phyloP scores from a whole-genome alignment of 2,888 invertebrate species.

The Rosalia funebris region DNA sequence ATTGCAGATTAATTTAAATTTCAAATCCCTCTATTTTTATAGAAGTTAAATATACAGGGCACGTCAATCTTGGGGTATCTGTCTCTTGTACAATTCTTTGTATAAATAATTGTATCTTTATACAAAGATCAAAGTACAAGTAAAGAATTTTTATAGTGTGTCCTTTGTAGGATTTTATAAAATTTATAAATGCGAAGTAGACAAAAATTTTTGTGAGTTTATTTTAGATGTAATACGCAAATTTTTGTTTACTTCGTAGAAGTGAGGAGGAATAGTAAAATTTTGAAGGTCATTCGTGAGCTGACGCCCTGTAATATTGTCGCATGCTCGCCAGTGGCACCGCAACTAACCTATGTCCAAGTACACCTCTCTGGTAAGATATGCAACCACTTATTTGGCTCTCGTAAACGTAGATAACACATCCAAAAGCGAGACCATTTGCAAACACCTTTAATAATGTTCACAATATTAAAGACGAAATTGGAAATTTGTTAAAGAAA shows the following conservation, averaged over 20 bases:
- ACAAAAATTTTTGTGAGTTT: not conserved
- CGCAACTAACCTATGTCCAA: constrained; percentile 69
- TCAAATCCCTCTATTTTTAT: no score
- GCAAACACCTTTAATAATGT: no score
- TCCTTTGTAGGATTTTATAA: no score
- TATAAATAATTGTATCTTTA: no score
- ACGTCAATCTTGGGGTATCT: no score
- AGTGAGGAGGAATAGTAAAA: constrained; percentile 41
- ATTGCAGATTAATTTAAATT: no score
- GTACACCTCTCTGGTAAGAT: constrained; percentile 70
- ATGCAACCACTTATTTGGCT: constrained; percentile 12
- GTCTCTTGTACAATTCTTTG: no score
- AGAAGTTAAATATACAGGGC: no score
- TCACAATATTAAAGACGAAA: no score
- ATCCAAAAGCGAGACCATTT: constrained; percentile 1
- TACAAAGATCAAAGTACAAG: no score
- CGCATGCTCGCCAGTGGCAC: constrained; percentile 65
- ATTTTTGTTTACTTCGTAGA: constrained; percentile 44
- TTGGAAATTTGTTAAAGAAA: no score
- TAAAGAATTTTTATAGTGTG: no score
- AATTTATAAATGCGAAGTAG: not conserved
- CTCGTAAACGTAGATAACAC: not conserved
- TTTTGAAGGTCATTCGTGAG: constrained; percentile 53
- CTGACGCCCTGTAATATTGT: constrained; percentile 60
- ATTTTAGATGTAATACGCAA: not conserved